Conservation (phyloP, 1,140 invertebrate genomes). For the Lanistes nyassanus region DNA sequence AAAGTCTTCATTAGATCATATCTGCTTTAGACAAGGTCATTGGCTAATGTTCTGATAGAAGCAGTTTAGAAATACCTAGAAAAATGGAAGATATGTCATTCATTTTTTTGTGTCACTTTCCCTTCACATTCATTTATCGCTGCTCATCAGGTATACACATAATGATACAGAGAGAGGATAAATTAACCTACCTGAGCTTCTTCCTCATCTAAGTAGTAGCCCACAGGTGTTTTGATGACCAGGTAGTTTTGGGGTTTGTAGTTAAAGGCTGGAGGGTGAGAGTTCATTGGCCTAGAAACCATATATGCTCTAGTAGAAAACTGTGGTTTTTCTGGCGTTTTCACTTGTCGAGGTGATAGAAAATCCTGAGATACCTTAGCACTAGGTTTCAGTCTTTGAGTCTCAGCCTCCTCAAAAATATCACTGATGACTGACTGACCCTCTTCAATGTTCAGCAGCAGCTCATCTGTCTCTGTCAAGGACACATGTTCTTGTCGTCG, state of each 20-base stretch:
- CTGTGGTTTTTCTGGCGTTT: constrained; percentile 20
- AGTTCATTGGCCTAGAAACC: neutral
- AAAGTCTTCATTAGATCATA: no score
- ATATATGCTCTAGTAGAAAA: constrained; percentile 27
- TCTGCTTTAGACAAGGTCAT: no score
- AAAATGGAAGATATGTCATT: no score
- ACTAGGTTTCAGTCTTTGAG: neutral
- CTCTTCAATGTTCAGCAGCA: constrained; percentile 39
- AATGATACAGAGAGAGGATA: neutral
- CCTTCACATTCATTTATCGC: neutral
- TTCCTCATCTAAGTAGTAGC: constrained; percentile 39
- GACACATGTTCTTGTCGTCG: constrained; percentile 4
- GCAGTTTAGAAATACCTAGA: no score
- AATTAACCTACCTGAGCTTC: constrained; percentile 27
- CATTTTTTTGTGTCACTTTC: neutral
- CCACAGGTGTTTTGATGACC: constrained; percentile 12
- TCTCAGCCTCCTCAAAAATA: constrained; percentile 35
- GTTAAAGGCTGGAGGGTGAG: neutral
- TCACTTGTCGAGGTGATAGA: neutral
- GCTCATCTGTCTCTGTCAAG: constrained; percentile 35
- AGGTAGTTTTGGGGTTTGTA: neutral
- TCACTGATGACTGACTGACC: constrained; percentile 39
- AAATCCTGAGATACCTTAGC: neutral
- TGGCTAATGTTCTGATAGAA: no score
- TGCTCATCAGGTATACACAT: neutral